phyloP scores from a whole-genome alignment of 2,113 vertebrate genomes.

The Odocoileus virginianus region DNA sequence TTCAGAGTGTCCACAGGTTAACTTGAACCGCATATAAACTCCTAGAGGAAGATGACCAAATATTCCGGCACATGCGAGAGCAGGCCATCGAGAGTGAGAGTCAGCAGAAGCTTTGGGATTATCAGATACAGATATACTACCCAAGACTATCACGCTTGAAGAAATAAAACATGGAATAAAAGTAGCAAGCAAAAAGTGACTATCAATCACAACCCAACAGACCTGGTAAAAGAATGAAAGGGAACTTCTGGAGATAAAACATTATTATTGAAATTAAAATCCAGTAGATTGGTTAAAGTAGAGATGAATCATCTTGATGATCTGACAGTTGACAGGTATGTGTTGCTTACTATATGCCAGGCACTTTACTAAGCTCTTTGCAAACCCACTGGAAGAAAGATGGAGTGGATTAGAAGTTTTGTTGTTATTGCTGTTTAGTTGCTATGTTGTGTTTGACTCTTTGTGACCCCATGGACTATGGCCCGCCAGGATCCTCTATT shows the following conservation, averaged over 20 bases:
- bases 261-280: not conserved
- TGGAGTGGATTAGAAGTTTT: not conserved
- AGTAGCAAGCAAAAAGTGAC: not conserved
- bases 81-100: not conserved
- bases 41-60: not conserved
- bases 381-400: not conserved
- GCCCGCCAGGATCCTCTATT: not conserved
- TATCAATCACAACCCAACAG: not conserved
- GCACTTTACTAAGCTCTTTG: not conserved
- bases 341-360: not conserved
- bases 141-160: not conserved
- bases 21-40: not conserved
- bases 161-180: not conserved
- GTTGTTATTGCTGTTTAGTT: not conserved
- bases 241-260: not conserved
- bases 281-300: not conserved
- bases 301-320: not conserved
- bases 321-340: not conserved
- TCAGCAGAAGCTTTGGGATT: not conserved
- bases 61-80: not conserved
- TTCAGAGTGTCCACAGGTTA: not conserved
- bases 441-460: not conserved
- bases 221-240: not conserved
- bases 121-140: not conserved
- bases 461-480: not conserved